These are phyloP conservation scores for Gila robusta DNA, from an alignment of 2,797 vertebrate genomes.

Conservation along the genomic window DNA sequence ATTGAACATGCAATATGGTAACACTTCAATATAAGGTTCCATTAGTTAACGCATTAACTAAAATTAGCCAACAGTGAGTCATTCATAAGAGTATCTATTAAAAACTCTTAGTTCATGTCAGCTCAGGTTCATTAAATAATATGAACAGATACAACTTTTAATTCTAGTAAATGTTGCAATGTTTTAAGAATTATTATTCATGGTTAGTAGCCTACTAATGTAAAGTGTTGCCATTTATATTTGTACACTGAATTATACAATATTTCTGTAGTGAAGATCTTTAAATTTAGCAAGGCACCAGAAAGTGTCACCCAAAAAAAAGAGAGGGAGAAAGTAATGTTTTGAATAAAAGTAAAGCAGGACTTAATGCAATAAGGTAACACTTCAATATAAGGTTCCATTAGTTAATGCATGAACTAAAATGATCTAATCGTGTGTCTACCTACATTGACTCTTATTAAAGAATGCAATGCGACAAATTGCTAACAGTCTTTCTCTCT, in stretches of 20 bases:
- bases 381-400: no score
- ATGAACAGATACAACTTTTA: background rate
- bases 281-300: background rate
- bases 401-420: no score
- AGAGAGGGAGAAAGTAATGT: no score
- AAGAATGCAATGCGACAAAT: background rate
- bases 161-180: background rate
- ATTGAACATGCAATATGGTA: no score
- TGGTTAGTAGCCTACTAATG: no score
- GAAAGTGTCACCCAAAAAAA: no score
- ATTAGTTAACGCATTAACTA: background rate
- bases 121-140: background rate
- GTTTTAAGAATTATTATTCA: background rate
- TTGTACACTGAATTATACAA: background rate
- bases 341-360: no score
- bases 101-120: background rate
- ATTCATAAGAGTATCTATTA: background rate
- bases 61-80: background rate
- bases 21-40: no score
- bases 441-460: no score
- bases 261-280: no score
- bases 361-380: no score
- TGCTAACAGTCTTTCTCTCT: background rate
- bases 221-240: background rate
- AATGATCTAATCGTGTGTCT: no score